phyloP scores from a whole-genome alignment of 92 coral and sea anemone genomes.

The Nematostella vectensis region DNA sequence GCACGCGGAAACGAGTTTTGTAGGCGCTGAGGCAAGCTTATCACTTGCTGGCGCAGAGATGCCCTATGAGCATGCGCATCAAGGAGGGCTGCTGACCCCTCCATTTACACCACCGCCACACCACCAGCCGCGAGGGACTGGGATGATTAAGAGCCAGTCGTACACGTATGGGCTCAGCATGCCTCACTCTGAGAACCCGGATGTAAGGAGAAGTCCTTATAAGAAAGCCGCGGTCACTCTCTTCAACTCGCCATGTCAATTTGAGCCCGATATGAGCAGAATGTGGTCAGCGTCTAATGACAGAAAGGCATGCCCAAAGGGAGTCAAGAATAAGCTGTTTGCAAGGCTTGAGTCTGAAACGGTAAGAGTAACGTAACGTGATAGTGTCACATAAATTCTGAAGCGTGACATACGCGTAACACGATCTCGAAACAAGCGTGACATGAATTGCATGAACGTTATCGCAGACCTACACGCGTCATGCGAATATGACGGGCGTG shows the following conservation, averaged over 20 bases:
- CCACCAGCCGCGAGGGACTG: background rate
- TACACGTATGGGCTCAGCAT: background rate
- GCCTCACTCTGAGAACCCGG: background rate
- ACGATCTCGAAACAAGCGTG: no score
- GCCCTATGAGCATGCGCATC: background rate
- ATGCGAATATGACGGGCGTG: no score
- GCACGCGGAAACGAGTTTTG: background rate
- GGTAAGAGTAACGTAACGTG: no score
- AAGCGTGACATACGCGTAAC: no score
- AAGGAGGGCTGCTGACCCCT: background rate
- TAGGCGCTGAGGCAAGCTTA: background rate
- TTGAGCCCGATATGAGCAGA: background rate
- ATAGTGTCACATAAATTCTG: no score
- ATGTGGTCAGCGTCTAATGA: background rate
- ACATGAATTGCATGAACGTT: no score
- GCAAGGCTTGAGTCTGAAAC: background rate
- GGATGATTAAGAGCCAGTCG: background rate
- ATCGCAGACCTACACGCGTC: no score
- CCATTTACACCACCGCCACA: constrained; percentile 1
- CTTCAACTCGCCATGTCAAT: no score
- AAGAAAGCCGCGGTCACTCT: no score
- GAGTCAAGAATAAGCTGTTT: background rate
- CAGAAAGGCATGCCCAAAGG: background rate
- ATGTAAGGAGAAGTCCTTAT: background rate
- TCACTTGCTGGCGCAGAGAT: background rate